phyloP scores from a whole-genome alignment of 2,113 vertebrate genomes.

The Corvus cornix region DNA sequence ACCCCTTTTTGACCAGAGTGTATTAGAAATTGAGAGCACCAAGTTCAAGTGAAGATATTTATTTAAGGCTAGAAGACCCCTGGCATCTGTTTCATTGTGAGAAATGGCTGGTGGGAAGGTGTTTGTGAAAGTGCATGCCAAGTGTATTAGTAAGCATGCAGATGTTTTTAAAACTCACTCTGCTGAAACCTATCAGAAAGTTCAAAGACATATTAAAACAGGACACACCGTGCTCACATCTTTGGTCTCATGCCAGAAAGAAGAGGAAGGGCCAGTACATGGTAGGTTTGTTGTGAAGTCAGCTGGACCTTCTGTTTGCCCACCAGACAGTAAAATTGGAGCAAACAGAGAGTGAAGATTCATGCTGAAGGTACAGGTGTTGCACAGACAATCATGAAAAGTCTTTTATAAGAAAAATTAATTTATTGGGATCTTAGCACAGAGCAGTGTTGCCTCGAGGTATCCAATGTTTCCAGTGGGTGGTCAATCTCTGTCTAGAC shows the following conservation, averaged over 20 bases:
- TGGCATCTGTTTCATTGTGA: neutral
- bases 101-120: neutral
- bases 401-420: rapidly evolving
- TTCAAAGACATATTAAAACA: neutral
- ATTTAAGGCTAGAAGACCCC: neutral
- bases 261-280: rapidly evolving
- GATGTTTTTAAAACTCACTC: neutral
- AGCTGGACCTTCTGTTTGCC: neutral
- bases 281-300: neutral
- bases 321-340: neutral
- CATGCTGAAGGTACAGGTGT: neutral
- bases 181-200: neutral
- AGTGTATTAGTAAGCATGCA: neutral
- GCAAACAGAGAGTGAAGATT: neutral
- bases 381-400: neutral
- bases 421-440: neutral
- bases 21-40: neutral
- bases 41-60: neutral
- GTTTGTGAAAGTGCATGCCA: neutral
- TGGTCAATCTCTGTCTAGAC: neutral
- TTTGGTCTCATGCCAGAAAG: neutral
- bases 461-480: rapidly evolving
- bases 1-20: neutral
- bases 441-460: rapidly evolving
- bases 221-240: neutral